Evolutionary conservation across 2,797 vertebrate genomes (phyloP).

Genomic region (Potorous gilbertii): DNA sequence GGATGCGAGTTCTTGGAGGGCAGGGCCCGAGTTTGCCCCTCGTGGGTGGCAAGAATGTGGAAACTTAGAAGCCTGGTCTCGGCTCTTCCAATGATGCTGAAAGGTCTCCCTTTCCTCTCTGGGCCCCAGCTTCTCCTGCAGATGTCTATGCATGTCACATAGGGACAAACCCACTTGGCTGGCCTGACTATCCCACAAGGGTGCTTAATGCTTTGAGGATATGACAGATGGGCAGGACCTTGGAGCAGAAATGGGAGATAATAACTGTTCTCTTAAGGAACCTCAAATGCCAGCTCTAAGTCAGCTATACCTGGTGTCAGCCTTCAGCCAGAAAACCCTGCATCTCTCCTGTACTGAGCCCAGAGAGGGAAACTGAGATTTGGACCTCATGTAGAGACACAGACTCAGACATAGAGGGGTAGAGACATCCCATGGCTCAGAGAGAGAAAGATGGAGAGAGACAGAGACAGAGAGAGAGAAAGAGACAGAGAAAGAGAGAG

Average conservation of each 20-base stretch:
- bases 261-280: background rate
- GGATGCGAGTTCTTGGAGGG: background rate
- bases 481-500: background rate
- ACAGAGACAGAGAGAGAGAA: background rate
- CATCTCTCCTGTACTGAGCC: background rate
- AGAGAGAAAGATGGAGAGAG: background rate
- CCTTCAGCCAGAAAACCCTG: background rate
- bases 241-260: background rate
- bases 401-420: background rate
- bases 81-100: background rate
- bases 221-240: background rate
- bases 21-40: background rate
- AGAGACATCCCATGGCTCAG: background rate
- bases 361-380: background rate
- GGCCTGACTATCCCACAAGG: background rate
- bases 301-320: background rate
- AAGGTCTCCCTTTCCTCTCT: background rate
- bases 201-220: background rate
- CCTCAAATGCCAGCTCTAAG: background rate
- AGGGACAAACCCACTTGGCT: background rate
- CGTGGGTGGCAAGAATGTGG: background rate
- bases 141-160: background rate
- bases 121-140: background rate
- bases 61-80: background rate
- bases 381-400: background rate